These are phyloP conservation scores for Menidia beryllina DNA, from an alignment of 2,113 vertebrate species.

Conservation along the genomic window DNA sequence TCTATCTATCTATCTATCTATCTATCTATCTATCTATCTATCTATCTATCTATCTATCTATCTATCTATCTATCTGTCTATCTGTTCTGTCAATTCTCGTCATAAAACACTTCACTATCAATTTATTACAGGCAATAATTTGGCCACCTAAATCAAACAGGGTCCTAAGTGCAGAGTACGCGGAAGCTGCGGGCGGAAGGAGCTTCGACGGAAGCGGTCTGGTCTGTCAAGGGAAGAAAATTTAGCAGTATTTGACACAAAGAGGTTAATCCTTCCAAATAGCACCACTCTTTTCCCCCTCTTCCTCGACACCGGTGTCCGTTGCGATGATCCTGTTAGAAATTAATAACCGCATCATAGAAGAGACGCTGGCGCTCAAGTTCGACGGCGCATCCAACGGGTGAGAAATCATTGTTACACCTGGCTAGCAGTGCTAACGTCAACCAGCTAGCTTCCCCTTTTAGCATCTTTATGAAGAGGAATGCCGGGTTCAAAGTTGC, in stretches of 20 bases:
- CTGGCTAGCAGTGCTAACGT: constrained; percentile 53
- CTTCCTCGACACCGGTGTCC: constrained; percentile 48
- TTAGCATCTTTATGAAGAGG: neutral
- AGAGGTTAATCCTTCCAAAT: constrained; percentile 41
- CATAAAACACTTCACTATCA: neutral
- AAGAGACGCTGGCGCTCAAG: constrained; percentile 94
- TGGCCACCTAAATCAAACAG: neutral
- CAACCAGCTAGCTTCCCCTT: constrained; percentile 49
- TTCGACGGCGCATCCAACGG: constrained; percentile 94
- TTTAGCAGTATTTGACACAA: constrained; percentile 60
- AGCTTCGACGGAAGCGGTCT: constrained; percentile 75
- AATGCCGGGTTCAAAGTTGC: neutral
- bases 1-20: too few relatives aligned
- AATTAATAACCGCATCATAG: constrained; percentile 98
- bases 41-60: too few relatives aligned
- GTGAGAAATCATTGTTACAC: constrained; percentile 82
- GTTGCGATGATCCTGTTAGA: constrained; percentile 96
- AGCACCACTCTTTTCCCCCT: constrained; percentile 26
- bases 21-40: too few relatives aligned
- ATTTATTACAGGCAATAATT: constrained; percentile 52
- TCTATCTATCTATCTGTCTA: too few relatives aligned
- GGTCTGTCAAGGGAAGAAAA: constrained; percentile 66
- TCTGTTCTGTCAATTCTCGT: neutral
- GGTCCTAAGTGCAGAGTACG: constrained; percentile 66
- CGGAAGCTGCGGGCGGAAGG: constrained; percentile 78